Conservation (phyloP, 2,113 vertebrate species). For the Cyphomyrus plagiostoma region DNA sequence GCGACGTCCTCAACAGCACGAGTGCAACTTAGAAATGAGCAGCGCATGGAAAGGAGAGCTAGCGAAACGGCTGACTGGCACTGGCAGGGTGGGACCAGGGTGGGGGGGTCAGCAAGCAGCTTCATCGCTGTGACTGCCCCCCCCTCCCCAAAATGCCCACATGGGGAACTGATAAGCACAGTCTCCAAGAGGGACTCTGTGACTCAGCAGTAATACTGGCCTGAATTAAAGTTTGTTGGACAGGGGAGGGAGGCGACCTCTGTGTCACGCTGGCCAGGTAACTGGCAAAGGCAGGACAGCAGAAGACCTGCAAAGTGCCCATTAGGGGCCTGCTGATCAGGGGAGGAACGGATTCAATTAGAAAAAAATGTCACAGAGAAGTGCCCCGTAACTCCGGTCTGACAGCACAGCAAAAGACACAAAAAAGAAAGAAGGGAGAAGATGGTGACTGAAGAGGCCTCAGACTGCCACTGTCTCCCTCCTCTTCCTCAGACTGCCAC, state of each 20-base stretch:
- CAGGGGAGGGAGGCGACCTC: background rate
- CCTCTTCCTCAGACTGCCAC: slow-evolving; percentile 21
- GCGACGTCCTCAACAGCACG: background rate
- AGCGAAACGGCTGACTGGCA: background rate
- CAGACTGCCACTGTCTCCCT: slow-evolving; percentile 22
- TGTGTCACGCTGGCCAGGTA: background rate
- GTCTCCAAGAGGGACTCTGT: background rate
- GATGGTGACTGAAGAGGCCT: background rate
- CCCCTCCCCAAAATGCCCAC: background rate
- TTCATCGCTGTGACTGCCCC: background rate
- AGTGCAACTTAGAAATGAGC: background rate
- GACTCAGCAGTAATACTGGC: background rate
- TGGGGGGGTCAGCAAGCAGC: background rate
- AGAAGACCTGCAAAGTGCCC: background rate
- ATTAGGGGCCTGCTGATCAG: background rate
- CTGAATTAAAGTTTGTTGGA: background rate
- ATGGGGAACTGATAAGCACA: background rate
- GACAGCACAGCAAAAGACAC: slow-evolving; percentile 25
- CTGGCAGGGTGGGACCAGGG: background rate
- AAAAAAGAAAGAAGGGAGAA: background rate
- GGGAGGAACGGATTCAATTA: background rate
- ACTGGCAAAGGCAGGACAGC: background rate
- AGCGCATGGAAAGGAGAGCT: background rate
- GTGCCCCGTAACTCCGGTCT: background rate
- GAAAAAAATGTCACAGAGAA: background rate